These are phyloP conservation scores for Poeciliopsis paucimaculata DNA, from an alignment of 2,797 vertebrate species.

Conservation along the genomic window DNA sequence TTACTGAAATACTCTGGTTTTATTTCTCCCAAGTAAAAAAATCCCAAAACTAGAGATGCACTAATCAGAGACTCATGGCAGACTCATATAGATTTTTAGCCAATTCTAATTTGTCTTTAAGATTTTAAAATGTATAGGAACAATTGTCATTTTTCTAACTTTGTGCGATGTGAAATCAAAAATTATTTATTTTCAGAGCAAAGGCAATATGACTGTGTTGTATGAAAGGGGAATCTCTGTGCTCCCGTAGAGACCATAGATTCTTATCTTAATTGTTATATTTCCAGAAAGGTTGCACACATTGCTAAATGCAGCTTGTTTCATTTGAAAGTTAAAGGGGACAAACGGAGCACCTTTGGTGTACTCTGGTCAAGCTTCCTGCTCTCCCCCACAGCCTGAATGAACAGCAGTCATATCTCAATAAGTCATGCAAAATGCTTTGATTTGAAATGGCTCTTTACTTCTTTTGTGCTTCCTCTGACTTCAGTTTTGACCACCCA, in stretches of 20 bases:
- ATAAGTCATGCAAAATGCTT: background rate
- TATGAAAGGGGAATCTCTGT: background rate
- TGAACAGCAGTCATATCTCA: background rate
- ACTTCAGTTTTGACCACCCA: background rate
- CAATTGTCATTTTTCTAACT: background rate
- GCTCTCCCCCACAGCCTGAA: background rate
- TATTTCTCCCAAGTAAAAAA: background rate
- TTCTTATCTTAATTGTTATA: background rate
- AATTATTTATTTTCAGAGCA: slow-evolving; percentile 1
- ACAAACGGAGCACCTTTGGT: background rate
- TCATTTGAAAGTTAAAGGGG: background rate
- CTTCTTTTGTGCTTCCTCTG: background rate
- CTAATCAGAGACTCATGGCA: background rate
- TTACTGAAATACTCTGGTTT: slow-evolving; percentile 5
- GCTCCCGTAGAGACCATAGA: background rate
- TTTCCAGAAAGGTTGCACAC: background rate
- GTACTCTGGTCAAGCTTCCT: background rate
- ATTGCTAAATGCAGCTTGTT: background rate
- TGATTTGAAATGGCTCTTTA: background rate
- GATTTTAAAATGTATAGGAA: background rate
- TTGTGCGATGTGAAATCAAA: background rate
- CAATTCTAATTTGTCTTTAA: background rate
- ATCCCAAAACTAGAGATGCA: background rate
- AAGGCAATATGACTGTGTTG: background rate
- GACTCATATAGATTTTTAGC: background rate